Evolutionary conservation across 2,797 vertebrate genomes (phyloP).

Genomic region (Pangasius macronema): DNA sequence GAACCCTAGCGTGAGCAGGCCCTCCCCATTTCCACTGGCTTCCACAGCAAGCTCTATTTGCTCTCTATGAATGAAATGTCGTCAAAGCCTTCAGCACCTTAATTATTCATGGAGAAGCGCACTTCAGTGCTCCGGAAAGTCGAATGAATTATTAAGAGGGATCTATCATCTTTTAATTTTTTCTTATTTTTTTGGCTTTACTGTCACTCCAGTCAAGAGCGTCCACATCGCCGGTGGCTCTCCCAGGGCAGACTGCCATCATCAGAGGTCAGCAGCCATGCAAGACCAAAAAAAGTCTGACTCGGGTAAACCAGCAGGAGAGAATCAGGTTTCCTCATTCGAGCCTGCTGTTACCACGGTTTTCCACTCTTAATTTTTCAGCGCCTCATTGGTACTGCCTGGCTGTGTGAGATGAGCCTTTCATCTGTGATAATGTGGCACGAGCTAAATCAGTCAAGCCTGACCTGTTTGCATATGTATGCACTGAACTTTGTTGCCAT

Average conservation of each 20-base stretch:
- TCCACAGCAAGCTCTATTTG: conserved; percentile 55
- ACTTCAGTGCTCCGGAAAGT: conserved; percentile 51
- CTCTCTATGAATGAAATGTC: conserved; percentile 69
- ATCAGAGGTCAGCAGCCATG: conserved; percentile 46
- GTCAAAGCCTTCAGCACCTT: conserved; percentile 67
- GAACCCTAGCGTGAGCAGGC: conserved; percentile 45
- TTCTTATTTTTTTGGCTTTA: conserved; percentile 25
- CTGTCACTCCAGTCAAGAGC: conserved; percentile 8
- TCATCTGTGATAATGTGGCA: conserved; percentile 51
- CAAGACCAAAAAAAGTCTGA: conserved; percentile 31
- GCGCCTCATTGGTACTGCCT: conserved; percentile 53
- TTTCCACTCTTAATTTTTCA: conserved; percentile 76
- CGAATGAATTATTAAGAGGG: conserved; percentile 61
- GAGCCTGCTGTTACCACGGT: conserved; percentile 55
- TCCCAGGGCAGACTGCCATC: conserved; percentile 9
- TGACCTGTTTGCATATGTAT: conserved; percentile 38
- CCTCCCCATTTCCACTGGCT: conserved; percentile 50
- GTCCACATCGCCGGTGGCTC: not conserved
- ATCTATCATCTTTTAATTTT: conserved; percentile 55
- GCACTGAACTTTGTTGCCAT: conserved; percentile 21
- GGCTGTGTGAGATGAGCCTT: conserved; percentile 41
- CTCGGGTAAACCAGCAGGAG: conserved; percentile 42
- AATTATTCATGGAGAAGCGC: conserved; percentile 73
- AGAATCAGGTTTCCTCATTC: conserved; percentile 63
- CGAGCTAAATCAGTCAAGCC: conserved; percentile 34